Conservation (phyloP, 2,888 invertebrate species). For the Melanostoma scalare region DNA sequence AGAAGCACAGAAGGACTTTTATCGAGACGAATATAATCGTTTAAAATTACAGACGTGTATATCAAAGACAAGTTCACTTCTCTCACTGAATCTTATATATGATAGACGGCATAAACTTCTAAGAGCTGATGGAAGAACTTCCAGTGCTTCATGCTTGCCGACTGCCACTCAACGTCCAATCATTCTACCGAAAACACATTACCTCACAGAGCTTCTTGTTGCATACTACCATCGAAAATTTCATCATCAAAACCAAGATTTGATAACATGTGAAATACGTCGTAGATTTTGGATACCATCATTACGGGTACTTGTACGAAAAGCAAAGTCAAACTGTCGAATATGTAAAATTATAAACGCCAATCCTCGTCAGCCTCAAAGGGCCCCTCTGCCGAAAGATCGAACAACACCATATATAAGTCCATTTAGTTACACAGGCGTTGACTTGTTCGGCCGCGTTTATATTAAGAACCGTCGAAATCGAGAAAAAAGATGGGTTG, state of each 20-base stretch:
- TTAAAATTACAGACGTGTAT: neutral
- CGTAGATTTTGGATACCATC: constrained; percentile 37
- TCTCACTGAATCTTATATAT: neutral
- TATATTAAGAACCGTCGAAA: constrained; percentile 3
- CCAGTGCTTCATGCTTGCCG: neutral
- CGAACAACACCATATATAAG: constrained; percentile 15
- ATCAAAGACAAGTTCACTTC: constrained; percentile 12
- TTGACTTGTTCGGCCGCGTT: constrained; percentile 18
- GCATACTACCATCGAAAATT: constrained; percentile 19
- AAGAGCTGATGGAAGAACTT: constrained; percentile 1
- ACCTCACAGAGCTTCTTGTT: neutral
- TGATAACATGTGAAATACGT: constrained; percentile 33
- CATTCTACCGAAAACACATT: constrained; percentile 4
- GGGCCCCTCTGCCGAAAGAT: constrained; percentile 17
- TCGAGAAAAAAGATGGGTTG: constrained; percentile 26
- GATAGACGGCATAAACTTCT: neutral
- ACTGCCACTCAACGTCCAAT: neutral
- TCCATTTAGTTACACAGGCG: constrained; percentile 22
- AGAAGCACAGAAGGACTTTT: neutral
- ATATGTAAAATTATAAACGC: constrained; percentile 15
- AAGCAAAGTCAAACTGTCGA: constrained; percentile 21
- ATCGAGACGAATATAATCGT: constrained; percentile 4
- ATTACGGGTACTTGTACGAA: constrained; percentile 20
- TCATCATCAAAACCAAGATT: constrained; percentile 41
- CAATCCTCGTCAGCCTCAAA: constrained; percentile 5